Evolutionary conservation across 2,113 vertebrate genomes (phyloP).

Genomic region (Pogonocichla stellata): DNA sequence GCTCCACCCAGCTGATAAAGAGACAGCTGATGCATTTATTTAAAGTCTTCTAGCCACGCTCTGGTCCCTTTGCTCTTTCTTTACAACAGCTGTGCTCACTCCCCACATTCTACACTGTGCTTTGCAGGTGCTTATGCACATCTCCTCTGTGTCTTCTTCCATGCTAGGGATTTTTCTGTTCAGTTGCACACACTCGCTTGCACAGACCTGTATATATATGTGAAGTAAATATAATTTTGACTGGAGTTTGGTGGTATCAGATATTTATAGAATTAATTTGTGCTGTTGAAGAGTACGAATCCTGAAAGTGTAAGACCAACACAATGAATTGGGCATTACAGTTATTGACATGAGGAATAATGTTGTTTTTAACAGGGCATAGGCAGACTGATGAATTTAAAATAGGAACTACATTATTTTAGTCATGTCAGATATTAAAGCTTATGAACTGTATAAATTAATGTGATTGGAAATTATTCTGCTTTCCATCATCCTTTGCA

Average conservation of each 20-base stretch:
- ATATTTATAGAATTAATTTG: not conserved
- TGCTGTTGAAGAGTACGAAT: not conserved
- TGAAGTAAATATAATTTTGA: not conserved
- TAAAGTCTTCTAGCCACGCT: not conserved
- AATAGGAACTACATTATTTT: not conserved
- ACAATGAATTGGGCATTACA: not conserved
- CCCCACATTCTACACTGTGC: not conserved
- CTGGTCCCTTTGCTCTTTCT: not conserved
- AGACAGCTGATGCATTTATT: not conserved
- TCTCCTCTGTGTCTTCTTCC: not conserved
- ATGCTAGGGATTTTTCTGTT: not conserved
- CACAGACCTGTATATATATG: accelerated
- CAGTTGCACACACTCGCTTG: not conserved
- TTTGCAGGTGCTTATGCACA: accelerated
- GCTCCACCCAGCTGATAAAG: not conserved
- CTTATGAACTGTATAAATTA: not conserved
- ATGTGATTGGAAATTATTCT: not conserved
- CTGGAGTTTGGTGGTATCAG: not conserved
- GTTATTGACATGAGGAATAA: not conserved
- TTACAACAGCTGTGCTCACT: not conserved
- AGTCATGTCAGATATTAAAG: not conserved
- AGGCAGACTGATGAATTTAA: not conserved
- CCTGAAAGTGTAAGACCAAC: not conserved
- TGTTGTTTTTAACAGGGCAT: not conserved
- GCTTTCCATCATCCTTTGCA: not conserved